phyloP scores from a whole-genome alignment of 2,888 invertebrate genomes.

The Allacma fusca region DNA sequence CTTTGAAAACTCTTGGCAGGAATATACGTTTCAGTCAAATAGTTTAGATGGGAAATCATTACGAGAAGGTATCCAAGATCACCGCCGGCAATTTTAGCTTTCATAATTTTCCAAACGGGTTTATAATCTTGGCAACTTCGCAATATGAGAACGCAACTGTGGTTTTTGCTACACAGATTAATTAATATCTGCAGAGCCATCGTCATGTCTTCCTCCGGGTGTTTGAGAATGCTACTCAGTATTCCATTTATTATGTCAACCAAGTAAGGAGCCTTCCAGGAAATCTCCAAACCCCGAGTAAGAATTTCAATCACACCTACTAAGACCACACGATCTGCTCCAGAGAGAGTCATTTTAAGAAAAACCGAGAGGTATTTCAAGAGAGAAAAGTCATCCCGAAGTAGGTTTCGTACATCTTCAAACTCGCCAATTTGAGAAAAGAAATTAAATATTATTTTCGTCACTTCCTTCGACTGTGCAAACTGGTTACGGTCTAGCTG shows the following conservation, averaged over 20 bases:
- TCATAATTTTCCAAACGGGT: conserved; percentile 21
- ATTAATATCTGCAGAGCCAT: conserved; percentile 20
- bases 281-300: conserved; percentile 8
- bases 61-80: background rate
- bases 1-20: conserved; percentile 28
- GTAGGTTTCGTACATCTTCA: conserved; percentile 10
- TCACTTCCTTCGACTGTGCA: conserved; percentile 27
- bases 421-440: conserved; percentile 12
- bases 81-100: no score
- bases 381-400: conserved; percentile 24
- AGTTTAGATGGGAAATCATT: conserved; percentile 20
- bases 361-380: conserved; percentile 3
- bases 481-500: background rate
- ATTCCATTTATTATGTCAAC: background rate
- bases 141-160: conserved; percentile 31
- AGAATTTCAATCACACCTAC: conserved; percentile 23
- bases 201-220: background rate
- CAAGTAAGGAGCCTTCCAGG: conserved; percentile 22
- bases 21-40: conserved; percentile 20
- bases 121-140: conserved; percentile 28
- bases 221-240: background rate
- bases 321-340: background rate
- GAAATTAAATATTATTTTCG: conserved; percentile 11
- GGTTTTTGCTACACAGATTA: conserved; percentile 30
- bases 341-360: background rate